These are phyloP conservation scores for Montipora sp. DNA, from an alignment of 64 coral and sea anemone genomes.

Conservation along the genomic window DNA sequence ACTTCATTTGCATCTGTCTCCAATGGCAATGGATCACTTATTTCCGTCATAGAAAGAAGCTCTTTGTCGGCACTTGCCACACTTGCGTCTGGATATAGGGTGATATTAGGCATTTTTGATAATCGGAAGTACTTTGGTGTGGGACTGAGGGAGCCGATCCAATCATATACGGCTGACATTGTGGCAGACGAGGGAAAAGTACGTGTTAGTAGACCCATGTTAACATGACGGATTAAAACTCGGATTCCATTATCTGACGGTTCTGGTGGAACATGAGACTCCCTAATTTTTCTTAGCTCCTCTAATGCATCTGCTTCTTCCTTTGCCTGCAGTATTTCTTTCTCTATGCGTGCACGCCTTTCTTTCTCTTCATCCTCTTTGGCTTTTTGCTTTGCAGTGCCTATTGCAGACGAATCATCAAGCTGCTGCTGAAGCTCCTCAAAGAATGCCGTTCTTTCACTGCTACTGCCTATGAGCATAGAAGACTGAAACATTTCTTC, in stretches of 20 bases:
- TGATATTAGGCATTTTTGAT: not conserved
- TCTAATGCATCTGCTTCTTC: not conserved
- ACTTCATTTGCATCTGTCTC: not conserved
- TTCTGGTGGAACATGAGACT: not conserved
- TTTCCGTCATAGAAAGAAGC: not conserved
- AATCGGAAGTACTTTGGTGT: not conserved
- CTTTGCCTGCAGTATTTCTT: not conserved
- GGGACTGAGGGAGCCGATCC: not conserved
- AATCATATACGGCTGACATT: slow-evolving; percentile 9
- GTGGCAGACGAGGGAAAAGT: not conserved
- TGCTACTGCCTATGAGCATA: not conserved
- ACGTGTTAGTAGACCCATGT: not conserved
- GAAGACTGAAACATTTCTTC: too few species aligned
- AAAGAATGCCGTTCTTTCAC: not conserved
- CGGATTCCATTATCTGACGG: not conserved
- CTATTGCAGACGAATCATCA: not conserved
- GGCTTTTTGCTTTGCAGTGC: not conserved
- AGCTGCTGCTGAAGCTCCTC: not conserved
- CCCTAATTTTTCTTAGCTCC: not conserved
- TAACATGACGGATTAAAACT: not conserved
- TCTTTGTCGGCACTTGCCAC: not conserved
- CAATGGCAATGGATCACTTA: not conserved
- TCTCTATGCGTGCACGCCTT: not conserved
- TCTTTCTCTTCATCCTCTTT: not conserved
- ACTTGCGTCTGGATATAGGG: not conserved